These are phyloP conservation scores for Illadopsis cleaveri DNA, from an alignment of 2,113 vertebrate species.

Conservation along the genomic window DNA sequence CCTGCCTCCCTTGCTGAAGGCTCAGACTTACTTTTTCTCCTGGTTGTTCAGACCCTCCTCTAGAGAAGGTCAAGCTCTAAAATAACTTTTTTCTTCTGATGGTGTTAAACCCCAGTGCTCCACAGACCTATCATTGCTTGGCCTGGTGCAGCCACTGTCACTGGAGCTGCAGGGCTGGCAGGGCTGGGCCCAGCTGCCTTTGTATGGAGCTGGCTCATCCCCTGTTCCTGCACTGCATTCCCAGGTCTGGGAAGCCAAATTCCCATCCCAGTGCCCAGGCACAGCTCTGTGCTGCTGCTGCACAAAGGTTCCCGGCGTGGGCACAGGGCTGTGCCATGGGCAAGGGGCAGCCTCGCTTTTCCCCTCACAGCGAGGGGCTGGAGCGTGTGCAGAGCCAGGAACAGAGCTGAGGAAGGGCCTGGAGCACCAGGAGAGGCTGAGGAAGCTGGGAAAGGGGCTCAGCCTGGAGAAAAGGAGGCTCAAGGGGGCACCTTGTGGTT, in stretches of 20 bases:
- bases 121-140: not conserved
- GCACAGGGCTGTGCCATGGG: fast-evolving
- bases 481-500: not conserved
- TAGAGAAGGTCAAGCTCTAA: not conserved
- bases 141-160: not conserved
- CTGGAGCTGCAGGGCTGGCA: not conserved
- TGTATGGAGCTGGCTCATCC: not conserved
- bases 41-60: not conserved
- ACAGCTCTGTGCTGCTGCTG: not conserved
- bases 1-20: not conserved
- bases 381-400: fast-evolving
- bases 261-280: not conserved
- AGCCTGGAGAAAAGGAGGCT: not conserved
- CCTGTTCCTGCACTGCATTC: fast-evolving
- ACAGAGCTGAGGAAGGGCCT: fast-evolving
- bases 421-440: fast-evolving
- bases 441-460: not conserved
- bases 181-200: not conserved
- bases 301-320: fast-evolving
- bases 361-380: not conserved
- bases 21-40: not conserved
- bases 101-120: not conserved
- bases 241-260: not conserved
- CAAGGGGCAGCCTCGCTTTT: not conserved
- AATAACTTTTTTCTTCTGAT: not conserved